phyloP scores from a whole-genome alignment of 2,113 vertebrate species.

The Pseudonaja textilis region DNA sequence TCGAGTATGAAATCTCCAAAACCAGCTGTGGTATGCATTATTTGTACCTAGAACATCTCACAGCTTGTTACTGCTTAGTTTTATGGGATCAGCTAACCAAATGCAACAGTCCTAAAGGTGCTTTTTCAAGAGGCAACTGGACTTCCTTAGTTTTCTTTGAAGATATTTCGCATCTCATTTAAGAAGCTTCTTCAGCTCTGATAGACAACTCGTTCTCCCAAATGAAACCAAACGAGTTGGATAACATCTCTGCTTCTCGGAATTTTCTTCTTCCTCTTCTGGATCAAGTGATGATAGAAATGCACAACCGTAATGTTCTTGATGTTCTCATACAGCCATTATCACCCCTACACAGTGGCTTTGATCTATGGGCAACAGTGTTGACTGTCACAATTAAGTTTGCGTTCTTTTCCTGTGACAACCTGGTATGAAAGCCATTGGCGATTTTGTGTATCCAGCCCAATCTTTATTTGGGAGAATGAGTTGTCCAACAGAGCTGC shows the following conservation, averaged over 20 bases:
- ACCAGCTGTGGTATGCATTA: not conserved
- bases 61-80: not conserved
- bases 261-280: not conserved
- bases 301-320: not conserved
- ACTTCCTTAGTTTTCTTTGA: no score
- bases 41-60: not conserved
- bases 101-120: not conserved
- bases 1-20: not conserved
- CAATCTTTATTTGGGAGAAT: no score
- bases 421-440: not conserved
- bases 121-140: not conserved
- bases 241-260: not conserved
- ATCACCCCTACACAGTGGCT: not conserved
- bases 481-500: no score
- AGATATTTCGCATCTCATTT: no score
- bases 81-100: not conserved
- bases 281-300: not conserved
- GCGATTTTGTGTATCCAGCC: not conserved
- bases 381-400: not conserved
- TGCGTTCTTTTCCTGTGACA: not conserved
- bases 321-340: not conserved
- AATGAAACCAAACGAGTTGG: not conserved
- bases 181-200: no score
- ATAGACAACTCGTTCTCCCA: not conserved
- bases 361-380: not conserved